Base-by-base conservation (phyloP, 2,113 vertebrate species). In the Chrysemys picta region DNA sequence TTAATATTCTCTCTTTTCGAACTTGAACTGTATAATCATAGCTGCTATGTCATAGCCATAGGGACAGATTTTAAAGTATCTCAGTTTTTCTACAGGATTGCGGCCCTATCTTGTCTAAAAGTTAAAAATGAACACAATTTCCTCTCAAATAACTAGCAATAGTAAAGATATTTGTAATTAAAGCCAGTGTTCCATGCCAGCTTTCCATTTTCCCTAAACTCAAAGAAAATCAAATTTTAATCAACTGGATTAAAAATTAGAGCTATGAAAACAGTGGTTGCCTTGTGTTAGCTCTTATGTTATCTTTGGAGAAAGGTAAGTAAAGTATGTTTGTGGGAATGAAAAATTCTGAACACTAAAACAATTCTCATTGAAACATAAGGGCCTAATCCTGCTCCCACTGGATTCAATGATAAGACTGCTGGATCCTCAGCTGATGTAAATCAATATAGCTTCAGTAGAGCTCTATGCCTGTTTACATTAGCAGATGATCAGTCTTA, bases 331-430 rank as follows among this genome's bases (percentile, higher is more conserved):
- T 75, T 75, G n/a, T 75, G n/a, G 17, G 19, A 45, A 76, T 42
- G 72, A 76, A 45, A 45, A 76, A 76, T 42, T 76, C 72, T 76
- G 21, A 24, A 45, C 10, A 75, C 19, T 42, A 75, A 62, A 75
- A 42, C n/a, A 75, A n/a, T 75, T n/a, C 10, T 38, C 69, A 42
- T 75, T 75, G 35, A 16, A 62, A 38, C 8, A 21, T 69, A 69
- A 42, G n/a, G 69, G n/a, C n/a, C 19, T 22, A 24, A 22, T 75
- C 21, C 3, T 24, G 24, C 9, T 17, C 1, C 4, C 19, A 4
- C 42, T 0, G 0, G 52, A 84, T 52, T 53, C 1, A 84, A 17
- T 50, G 13, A 4, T 89, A 12, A 69, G 7, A 69, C 8, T n/a
- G 29, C 90, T 25, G 72, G 85, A 92, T 21, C 4, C 16, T 81